Evolutionary conservation across 2,113 vertebrate genomes (phyloP).

Genomic region (Anser cygnoides): DNA sequence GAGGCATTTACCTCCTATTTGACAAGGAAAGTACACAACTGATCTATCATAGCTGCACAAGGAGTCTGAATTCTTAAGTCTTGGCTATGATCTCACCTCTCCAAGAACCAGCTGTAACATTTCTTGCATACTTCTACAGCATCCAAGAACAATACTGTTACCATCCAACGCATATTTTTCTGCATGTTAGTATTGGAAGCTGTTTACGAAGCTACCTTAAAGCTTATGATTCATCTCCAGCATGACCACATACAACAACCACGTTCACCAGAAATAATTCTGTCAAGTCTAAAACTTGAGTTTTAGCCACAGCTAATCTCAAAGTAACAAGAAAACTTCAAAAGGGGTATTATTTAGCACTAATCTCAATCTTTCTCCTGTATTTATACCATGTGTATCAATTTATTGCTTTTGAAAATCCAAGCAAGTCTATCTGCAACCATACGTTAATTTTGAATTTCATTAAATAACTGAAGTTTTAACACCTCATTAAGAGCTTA

Average conservation of each 20-base stretch:
- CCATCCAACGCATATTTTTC: not conserved
- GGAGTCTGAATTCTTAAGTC: not conserved
- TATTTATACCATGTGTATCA: not conserved
- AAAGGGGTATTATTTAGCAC: not conserved
- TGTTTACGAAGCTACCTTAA: not conserved
- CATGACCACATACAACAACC: not conserved
- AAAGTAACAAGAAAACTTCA: not conserved
- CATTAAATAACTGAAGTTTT: not conserved
- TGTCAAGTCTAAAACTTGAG: not conserved
- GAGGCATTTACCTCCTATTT: not conserved
- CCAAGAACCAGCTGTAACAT: conserved; percentile 13
- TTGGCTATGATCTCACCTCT: not conserved
- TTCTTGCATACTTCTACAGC: not conserved
- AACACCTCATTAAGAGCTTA: not conserved
- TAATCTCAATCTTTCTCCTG: not conserved
- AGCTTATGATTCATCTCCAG: not conserved
- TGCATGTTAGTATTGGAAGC: not conserved
- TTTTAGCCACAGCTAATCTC: not conserved
- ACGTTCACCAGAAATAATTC: not conserved
- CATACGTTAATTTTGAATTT: not conserved
- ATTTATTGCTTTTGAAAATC: not conserved
- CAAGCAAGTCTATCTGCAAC: not conserved
- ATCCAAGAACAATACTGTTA: not conserved
- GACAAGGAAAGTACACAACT: conserved; percentile 29
- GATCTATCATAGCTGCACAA: not conserved